Evolutionary conservation across 2,797 vertebrate species (phyloP).

Genomic region (Rhinichthys osculus): DNA sequence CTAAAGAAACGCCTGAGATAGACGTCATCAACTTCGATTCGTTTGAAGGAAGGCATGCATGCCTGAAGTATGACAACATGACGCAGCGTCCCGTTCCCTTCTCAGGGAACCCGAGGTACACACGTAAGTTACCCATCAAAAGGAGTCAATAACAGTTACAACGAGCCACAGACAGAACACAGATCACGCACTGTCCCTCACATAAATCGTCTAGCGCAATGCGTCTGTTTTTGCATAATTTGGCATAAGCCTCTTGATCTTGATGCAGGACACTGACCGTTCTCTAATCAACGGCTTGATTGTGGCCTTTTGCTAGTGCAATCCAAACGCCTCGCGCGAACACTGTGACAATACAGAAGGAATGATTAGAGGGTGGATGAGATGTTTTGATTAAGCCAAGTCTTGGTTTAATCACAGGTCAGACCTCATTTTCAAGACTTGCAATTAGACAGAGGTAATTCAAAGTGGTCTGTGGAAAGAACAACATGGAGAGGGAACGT

Average conservation of each 20-base stretch:
- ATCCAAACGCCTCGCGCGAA: conserved; percentile 1
- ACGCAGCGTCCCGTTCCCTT: too few relatives aligned
- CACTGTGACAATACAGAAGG: conserved; percentile 22
- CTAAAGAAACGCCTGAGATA: too few relatives aligned
- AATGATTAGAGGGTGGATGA: conserved; percentile 48
- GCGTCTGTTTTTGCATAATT: conserved; percentile 16
- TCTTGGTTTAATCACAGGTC: conserved; percentile 58
- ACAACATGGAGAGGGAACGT: conserved; percentile 24
- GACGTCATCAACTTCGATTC: too few relatives aligned
- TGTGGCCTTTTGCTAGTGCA: conserved; percentile 8
- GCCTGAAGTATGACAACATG: too few relatives aligned
- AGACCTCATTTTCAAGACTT: conserved; percentile 41
- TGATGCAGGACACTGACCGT: conserved; percentile 40
- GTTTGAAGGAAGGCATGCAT: too few relatives aligned
- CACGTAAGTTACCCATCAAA: not conserved
- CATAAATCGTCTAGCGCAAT: not conserved
- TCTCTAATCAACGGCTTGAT: conserved; percentile 53
- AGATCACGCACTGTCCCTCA: not conserved
- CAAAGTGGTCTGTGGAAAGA: conserved; percentile 30
- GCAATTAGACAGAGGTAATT: conserved; percentile 50
- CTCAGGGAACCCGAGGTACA: too few relatives aligned
- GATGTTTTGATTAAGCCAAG: conserved; percentile 57
- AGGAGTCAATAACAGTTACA: not conserved
- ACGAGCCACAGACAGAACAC: not conserved
- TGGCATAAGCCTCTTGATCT: conserved; percentile 27